Base-by-base conservation (phyloP, 2,113 vertebrate genomes). In the Vimba vimba region DNA sequence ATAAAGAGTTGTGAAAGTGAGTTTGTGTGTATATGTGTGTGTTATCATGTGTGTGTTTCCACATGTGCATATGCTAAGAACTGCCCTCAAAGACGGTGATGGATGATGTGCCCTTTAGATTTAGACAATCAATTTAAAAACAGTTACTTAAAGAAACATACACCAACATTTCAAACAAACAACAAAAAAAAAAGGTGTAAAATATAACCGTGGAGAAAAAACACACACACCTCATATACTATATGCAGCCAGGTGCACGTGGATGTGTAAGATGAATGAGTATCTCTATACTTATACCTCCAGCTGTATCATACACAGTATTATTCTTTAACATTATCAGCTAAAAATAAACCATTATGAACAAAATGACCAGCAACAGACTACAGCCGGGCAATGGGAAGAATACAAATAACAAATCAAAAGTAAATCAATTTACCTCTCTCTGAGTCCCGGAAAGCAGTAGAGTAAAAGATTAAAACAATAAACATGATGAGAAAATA, bases 371-470 rank as follows among this genome's bases (percentile, higher is more conserved):
- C 57, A 1, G 39, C 9, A 80, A 45, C 15, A 11, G 13, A 27
- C 57, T 27, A 2, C 59, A 80, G 6, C 43, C 11, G 45, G 59
- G 13, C 39, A 47, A 77, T 83, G 23, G 25, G 19, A 69, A 71
- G 71, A 66, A 50, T 45, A 52, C 45, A 50, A 50, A 76, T 23
- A 39, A 36, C 19, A 52, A 47, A 33, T 33, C 33, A 30, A 80
- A 7, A 27, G 25, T 10, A 47, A 47, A 81, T 21, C n/a, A n/a
- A 55, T 92, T 97, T 97, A 97, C 96, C 96, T 97, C 95, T 97
- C 96, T 96, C 96, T 97, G 95, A 93, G 85, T 97, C 96, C 96
- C 62, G 90, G 94, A 85, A 92, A 94, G 96, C 96, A 92, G 92
- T 92, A 11, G 47, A 88, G 33, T 55, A 68, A 50, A 85, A 71